A percentile compares a stretch with the other conserved stretches of the same genome.
These are phyloP conservation scores for Megaceryle torquata DNA, from an alignment of 2,113 vertebrate genomes.

Conservation along the genomic window DNA sequence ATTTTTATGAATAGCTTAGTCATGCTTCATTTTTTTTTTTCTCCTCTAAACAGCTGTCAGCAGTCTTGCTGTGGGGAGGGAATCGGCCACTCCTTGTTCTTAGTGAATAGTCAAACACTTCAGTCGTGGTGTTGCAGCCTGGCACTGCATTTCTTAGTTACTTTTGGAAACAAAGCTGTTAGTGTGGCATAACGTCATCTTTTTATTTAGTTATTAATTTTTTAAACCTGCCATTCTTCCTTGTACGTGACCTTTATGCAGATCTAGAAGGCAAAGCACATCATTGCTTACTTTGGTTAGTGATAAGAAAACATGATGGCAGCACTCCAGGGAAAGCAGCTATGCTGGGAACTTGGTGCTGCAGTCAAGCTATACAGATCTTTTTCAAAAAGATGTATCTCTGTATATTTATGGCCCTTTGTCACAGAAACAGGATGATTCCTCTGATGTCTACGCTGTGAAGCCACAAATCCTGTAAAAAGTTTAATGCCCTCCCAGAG, in stretches of 20 bases:
- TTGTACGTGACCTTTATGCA: constrained; percentile 47
- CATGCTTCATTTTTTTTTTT: neutral
- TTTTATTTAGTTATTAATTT: neutral
- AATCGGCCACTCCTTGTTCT: neutral
- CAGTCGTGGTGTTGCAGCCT: neutral
- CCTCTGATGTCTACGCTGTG: neutral
- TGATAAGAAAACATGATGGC: constrained; percentile 44
- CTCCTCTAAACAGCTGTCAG: constrained; percentile 6
- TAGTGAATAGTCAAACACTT: neutral
- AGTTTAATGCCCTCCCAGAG: neutral
- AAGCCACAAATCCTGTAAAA: neutral
- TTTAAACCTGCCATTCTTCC: neutral
- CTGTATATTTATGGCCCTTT: neutral
- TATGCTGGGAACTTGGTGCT: neutral
- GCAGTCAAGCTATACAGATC: neutral
- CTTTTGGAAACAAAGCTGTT: neutral
- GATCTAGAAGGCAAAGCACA: constrained; percentile 27
- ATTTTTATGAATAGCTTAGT: constrained; percentile 29
- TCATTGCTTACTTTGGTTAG: constrained; percentile 25
- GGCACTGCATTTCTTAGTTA: neutral
- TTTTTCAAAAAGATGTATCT: neutral
- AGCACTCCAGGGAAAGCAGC: constrained; percentile 19
- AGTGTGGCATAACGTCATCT: neutral
- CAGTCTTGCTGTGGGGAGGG: neutral
- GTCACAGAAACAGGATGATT: neutral